These are phyloP conservation scores for Brachynemurus nebulosus DNA, from an alignment of 2,888 invertebrate genomes.

Conservation along the genomic window DNA sequence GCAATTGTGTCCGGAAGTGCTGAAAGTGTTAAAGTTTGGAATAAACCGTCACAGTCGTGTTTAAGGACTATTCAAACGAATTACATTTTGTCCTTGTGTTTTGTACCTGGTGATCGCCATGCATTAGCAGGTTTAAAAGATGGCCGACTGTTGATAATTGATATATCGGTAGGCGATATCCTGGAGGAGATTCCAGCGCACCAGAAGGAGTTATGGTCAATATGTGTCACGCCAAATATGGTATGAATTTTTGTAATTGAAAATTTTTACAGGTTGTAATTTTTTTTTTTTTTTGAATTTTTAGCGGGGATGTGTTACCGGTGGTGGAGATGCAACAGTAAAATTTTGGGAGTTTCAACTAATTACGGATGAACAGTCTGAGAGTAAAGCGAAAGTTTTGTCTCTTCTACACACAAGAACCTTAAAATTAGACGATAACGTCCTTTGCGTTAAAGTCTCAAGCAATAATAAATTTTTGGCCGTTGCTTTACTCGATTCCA, in stretches of 20 bases:
- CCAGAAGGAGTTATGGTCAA: conserved; percentile 59
- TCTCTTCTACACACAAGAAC: conserved; percentile 69
- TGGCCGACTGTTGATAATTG: conserved; percentile 69
- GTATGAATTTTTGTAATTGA: conserved; percentile 30
- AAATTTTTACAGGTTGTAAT: conserved; percentile 1
- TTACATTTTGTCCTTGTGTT: conserved; percentile 58
- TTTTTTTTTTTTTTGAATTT: conserved; percentile 19
- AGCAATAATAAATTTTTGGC: conserved; percentile 80
- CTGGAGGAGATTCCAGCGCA: conserved; percentile 78
- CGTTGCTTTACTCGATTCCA: conserved; percentile 80
- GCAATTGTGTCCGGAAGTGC: conserved; percentile 76
- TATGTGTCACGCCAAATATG: conserved; percentile 67
- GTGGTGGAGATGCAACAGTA: conserved; percentile 78
- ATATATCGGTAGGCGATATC: conserved; percentile 67
- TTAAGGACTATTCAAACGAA: conserved; percentile 51
- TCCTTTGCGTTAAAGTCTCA: conserved; percentile 69
- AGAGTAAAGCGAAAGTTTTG: conserved; percentile 51
- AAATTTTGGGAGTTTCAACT: conserved; percentile 93
- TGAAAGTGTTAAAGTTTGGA: conserved; percentile 89
- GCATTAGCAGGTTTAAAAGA: conserved; percentile 75
- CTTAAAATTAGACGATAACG: conserved; percentile 74
- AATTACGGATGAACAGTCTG: conserved; percentile 48
- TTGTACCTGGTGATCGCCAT: conserved; percentile 86
- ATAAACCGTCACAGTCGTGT: conserved; percentile 56
- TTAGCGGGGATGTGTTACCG: conserved; percentile 66